phyloP scores from a whole-genome alignment of 2,797 vertebrate genomes.

The Onychomys torridus region DNA sequence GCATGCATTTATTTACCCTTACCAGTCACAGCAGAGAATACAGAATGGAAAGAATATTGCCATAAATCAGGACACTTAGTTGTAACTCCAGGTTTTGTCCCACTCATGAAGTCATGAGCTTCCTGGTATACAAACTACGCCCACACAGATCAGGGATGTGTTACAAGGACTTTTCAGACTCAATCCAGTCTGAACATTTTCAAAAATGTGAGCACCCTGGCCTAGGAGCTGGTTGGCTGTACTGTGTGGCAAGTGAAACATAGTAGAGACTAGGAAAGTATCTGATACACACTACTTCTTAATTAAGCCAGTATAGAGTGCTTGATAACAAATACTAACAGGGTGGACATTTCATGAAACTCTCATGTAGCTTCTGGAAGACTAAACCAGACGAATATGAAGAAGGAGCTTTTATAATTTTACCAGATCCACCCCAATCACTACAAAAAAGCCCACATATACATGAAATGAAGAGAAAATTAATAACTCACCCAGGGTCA shows the following conservation, averaged over 20 bases:
- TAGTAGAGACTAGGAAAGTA: not conserved
- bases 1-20: not conserved
- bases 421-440: not conserved
- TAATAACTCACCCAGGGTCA: not conserved
- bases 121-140: not conserved
- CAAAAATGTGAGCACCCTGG: not conserved
- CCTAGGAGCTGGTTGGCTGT: not conserved
- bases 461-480: not conserved
- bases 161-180: not conserved
- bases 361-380: not conserved
- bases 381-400: not conserved
- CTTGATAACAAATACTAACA: not conserved
- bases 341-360: not conserved
- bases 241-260: not conserved
- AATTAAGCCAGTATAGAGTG: not conserved
- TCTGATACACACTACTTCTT: not conserved
- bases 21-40: not conserved
- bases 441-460: not conserved
- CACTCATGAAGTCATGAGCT: not conserved
- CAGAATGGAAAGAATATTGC: constrained; percentile 45
- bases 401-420: not conserved
- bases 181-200: not conserved
- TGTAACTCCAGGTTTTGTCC: not conserved
- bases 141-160: not conserved
- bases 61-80: not conserved